Conservation (phyloP, 2,888 invertebrate genomes). For the Caenorhabditis sp. region DNA sequence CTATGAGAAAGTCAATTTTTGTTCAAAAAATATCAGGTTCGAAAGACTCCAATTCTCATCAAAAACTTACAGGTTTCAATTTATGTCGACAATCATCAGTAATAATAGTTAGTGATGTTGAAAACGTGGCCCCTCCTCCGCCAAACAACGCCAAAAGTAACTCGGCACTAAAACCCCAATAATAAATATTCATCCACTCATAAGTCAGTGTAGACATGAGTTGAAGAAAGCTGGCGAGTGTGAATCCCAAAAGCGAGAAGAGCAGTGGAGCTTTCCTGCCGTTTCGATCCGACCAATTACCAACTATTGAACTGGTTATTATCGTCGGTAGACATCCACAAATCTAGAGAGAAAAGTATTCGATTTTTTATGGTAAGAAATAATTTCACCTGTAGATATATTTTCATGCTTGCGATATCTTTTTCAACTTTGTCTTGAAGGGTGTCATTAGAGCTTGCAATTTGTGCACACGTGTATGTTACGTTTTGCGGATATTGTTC, state of each 20-base stretch:
- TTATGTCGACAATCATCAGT: conserved; percentile 61
- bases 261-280: conserved; percentile 56
- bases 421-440: conserved; percentile 60
- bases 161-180: conserved; percentile 52
- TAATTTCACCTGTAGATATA: conserved; percentile 58
- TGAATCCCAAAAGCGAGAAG: conserved; percentile 47
- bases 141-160: conserved; percentile 31
- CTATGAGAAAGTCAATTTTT: conserved; percentile 5
- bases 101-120: conserved; percentile 56
- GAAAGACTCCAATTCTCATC: background rate
- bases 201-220: conserved; percentile 55
- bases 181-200: conserved; percentile 55
- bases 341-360: conserved; percentile 40
- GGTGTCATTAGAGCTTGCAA: conserved; percentile 54
- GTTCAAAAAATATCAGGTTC: background rate
- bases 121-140: conserved; percentile 55
- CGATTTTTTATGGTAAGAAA: background rate
- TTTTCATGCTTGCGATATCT: conserved; percentile 61
- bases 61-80: conserved; percentile 44
- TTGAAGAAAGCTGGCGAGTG: conserved; percentile 45
- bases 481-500: conserved; percentile 42
- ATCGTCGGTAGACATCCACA: conserved; percentile 52
- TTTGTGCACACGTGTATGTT: conserved; percentile 50
- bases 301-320: conserved; percentile 57
- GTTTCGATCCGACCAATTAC: conserved; percentile 60